Evolutionary conservation across 2,888 invertebrate genomes (phyloP), one percentile per base, ranked within the genome.

Genomic region (Aquatica leii): DNA sequence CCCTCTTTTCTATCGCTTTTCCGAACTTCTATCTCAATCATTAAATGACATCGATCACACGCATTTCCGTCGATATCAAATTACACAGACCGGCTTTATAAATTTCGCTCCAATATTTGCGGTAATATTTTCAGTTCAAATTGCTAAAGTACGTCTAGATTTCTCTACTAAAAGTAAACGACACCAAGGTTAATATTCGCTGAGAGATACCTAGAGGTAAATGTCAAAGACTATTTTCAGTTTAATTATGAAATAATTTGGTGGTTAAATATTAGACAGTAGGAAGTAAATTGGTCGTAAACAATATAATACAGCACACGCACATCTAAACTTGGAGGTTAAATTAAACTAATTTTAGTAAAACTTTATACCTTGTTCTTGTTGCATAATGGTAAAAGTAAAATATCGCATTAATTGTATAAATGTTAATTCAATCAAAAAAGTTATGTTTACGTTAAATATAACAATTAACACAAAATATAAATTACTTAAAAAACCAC

Each of bases 31-130:
- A 65, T 62, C 62, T 59, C 65, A 65, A 62, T 65, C 65, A 62
- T 61, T 65, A 65, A 65, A 65, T 65, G 65, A 65, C 65, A 62
- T 65, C 65, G 65, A 65, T 65, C 65, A 58, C 65, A 65, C 65
- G 65, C 65, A 59, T 65, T 65, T 65, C 65, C 65, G 53, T 50
- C 61, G 62, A 62, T 65, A 65, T 65, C 62, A 65, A 62, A 65
- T 65, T 65, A 65, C 65, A 58, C 62, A 62, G 62, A 57, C 54
- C 54, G 58, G 65, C 65, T 65, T 65, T 65, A 65, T 65, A 65
- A 62, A 65, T 65, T 65, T 62, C 58, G 50, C 61, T 65, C 40
- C 65, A 65, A 65, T 65, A 65, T 64, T 64, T 64, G 59, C 56
- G 53, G 57, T 61, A 61, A 65, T 65, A 65, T 65, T 65, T 65